phyloP scores from a whole-genome alignment of 2,888 invertebrate genomes.

The Arctia plantaginis region DNA sequence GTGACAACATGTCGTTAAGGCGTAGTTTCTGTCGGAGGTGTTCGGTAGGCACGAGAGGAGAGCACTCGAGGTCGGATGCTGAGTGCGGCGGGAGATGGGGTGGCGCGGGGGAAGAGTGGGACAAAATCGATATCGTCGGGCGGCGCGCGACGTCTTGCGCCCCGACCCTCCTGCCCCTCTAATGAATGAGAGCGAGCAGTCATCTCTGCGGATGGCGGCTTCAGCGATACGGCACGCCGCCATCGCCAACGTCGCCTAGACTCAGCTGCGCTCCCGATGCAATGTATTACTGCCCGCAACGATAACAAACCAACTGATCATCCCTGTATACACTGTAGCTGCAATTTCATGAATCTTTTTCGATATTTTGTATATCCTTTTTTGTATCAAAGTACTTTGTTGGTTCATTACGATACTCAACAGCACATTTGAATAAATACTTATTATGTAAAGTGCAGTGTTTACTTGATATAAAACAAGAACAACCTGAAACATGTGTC shows the following conservation, averaged over 20 bases:
- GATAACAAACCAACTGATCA: conserved; percentile 69
- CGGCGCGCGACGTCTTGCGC: conserved; percentile 85
- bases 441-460: background rate
- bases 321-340: conserved; percentile 53
- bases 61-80: conserved; percentile 87
- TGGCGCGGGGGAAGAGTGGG: conserved; percentile 75
- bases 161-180: conserved; percentile 77
- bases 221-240: conserved; percentile 71
- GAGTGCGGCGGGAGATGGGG: conserved; percentile 78
- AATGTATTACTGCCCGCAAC: conserved; percentile 64
- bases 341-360: conserved; percentile 44
- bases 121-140: conserved; percentile 86
- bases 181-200: conserved; percentile 86
- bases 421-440: background rate
- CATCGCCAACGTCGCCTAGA: conserved; percentile 63
- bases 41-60: conserved; percentile 85
- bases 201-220: conserved; percentile 84
- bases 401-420: conserved; percentile 18
- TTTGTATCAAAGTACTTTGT: conserved; percentile 42
- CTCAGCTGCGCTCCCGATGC: conserved; percentile 62
- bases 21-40: conserved; percentile 84
- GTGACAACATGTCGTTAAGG: conserved; percentile 81
- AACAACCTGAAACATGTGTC: conserved; percentile 5
- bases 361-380: conserved; percentile 39
- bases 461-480: background rate